Evolutionary conservation across 2,113 vertebrate genomes (phyloP).

Genomic region (Paralichthys olivaceus): DNA sequence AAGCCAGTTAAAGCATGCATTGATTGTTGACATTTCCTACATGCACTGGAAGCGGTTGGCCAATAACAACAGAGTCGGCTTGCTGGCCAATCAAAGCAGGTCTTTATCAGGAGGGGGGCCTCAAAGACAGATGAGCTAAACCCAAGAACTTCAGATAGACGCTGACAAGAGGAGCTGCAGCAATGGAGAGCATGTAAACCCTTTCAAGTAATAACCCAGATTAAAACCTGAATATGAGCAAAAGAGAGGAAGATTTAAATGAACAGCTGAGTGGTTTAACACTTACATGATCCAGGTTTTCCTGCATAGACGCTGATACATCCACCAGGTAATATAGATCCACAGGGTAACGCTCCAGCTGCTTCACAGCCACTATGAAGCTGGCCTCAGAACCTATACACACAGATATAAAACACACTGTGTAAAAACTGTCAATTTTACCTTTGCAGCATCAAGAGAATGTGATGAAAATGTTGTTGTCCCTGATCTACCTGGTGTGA

Average conservation of each 20-base stretch:
- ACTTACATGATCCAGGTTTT: conserved; percentile 89
- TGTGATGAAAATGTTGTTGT: background rate
- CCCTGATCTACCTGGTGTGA: conserved; percentile 86
- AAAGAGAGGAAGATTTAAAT: background rate
- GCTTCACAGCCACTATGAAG: conserved; percentile 89
- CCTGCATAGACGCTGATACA: conserved; percentile 96
- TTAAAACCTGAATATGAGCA: too few species aligned
- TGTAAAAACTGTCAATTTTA: background rate
- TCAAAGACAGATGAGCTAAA: too few species aligned
- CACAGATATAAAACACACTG: conserved; percentile 6
- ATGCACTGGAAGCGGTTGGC: too few species aligned
- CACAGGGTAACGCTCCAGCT: conserved; percentile 92
- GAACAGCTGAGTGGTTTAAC: conserved; percentile 3
- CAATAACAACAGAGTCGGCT: too few species aligned
- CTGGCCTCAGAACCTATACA: conserved; percentile 87
- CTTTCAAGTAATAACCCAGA: too few species aligned
- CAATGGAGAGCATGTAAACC: too few species aligned
- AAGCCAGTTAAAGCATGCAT: too few species aligned
- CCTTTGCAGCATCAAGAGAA: background rate
- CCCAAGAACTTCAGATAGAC: too few species aligned
- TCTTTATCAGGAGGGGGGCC: too few species aligned
- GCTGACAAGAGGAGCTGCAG: too few species aligned
- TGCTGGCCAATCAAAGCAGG: too few species aligned
- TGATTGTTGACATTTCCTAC: too few species aligned
- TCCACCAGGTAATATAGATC: conserved; percentile 98